A percentile compares a stretch with the other conserved stretches of the same genome.
Evolutionary conservation across 37 sponge, comb jelly and placozoan genomes (phyloP).

Genomic region (Oscarella lobularis): DNA sequence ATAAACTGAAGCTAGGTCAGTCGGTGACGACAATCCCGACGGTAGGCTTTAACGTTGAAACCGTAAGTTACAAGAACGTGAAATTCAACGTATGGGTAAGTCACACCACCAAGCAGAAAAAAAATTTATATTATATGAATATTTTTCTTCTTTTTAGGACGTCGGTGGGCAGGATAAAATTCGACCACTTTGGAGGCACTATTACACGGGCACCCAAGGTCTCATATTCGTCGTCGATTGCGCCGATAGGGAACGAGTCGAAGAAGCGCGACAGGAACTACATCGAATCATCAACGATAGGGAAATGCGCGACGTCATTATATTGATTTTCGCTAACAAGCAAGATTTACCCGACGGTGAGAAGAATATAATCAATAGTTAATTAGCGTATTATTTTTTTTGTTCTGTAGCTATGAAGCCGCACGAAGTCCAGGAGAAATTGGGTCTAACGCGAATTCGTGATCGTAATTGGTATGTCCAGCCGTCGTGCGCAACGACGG

Average conservation of each 20-base stretch:
- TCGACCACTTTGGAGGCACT: slow-evolving; percentile 93
- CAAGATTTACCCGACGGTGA: slow-evolving; percentile 89
- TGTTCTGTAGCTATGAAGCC: slow-evolving; percentile 83
- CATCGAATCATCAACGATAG: slow-evolving; percentile 92
- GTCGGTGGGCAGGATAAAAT: slow-evolving; percentile 99
- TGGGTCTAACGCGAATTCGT: slow-evolving; percentile 68
- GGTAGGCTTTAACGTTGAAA: slow-evolving; percentile 96
- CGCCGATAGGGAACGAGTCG: slow-evolving; percentile 86
- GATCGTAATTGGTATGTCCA: slow-evolving; percentile 97
- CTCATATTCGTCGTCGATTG: slow-evolving; percentile 97
- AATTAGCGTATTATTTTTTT: slow-evolving; percentile 5
- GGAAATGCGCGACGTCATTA: slow-evolving; percentile 90
- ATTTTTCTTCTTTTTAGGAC: slow-evolving; percentile 40
- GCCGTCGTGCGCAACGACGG: slow-evolving; percentile 89
- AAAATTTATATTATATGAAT: background rate
- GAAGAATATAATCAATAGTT: slow-evolving; percentile 11
- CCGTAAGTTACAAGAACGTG: slow-evolving; percentile 92
- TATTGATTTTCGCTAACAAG: slow-evolving; percentile 94
- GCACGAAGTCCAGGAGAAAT: slow-evolving; percentile 76
- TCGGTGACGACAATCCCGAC: slow-evolving; percentile 91
- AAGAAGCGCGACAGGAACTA: slow-evolving; percentile 88
- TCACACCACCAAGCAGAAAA: background rate
- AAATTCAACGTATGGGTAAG: slow-evolving; percentile 99
- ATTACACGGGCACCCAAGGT: slow-evolving; percentile 96
- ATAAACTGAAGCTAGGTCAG: slow-evolving; percentile 88